Conservation (phyloP, 2,113 vertebrate species). For the Bos taurus region DNA sequence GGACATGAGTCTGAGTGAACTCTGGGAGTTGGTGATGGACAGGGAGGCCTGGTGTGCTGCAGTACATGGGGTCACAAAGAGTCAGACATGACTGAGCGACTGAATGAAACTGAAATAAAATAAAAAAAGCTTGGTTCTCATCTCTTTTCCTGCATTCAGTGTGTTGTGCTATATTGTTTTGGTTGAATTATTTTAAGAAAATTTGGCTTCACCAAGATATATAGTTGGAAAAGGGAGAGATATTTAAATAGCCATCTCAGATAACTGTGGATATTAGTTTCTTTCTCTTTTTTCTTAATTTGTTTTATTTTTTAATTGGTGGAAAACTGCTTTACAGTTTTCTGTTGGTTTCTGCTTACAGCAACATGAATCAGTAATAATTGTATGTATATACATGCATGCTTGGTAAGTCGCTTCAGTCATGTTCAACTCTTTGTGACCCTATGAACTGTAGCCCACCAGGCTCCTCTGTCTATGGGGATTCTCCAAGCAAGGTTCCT, state of each 20-base stretch:
- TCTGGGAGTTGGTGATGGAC: neutral
- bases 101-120: neutral
- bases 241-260: neutral
- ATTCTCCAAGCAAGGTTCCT: neutral
- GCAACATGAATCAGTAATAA: neutral
- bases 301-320: neutral
- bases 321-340: neutral
- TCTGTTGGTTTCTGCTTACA: neutral
- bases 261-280: neutral
- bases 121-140: neutral
- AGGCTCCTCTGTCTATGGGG: neutral
- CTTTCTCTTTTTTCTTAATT: neutral
- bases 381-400: neutral
- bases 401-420: neutral
- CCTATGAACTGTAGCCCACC: neutral
- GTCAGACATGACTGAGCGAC: neutral
- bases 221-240: neutral
- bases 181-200: neutral
- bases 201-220: neutral
- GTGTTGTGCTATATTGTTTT: neutral
- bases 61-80: neutral
- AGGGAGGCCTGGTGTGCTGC: neutral
- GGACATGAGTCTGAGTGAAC: neutral
- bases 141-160: neutral
- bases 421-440: neutral